These are phyloP conservation scores for Daboia siamensis DNA, from an alignment of 2,113 vertebrate genomes.

Conservation along the genomic window DNA sequence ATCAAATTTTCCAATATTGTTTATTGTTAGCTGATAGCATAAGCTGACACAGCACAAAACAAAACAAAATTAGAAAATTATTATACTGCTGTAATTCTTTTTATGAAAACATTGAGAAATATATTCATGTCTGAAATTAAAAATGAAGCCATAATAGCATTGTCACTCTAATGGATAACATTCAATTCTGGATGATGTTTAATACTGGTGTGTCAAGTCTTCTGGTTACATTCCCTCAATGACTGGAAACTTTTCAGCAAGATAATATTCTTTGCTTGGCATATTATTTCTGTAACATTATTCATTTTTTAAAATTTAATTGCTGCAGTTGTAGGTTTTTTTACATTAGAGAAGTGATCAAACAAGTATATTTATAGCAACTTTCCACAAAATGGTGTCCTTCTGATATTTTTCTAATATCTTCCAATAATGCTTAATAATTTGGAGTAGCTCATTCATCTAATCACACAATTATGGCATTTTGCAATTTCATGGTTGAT, in stretches of 20 bases:
- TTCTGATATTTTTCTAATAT: background rate
- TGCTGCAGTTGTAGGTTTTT: background rate
- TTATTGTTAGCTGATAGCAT: slow-evolving; percentile 42
- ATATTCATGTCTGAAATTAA: slow-evolving; percentile 53
- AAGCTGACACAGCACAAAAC: slow-evolving; percentile 49
- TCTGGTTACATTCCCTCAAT: background rate
- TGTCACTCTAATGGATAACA: slow-evolving; percentile 50
- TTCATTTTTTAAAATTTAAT: fast-evolving
- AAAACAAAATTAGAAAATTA: slow-evolving; percentile 40
- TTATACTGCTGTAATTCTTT: slow-evolving; percentile 44
- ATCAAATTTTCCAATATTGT: slow-evolving; percentile 27
- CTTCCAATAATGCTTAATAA: background rate
- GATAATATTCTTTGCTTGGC: slow-evolving; percentile 19
- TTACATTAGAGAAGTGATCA: slow-evolving; percentile 10
- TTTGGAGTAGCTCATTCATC: background rate
- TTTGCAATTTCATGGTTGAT: background rate
- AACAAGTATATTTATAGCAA: background rate
- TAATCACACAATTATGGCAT: background rate
- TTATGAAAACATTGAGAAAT: slow-evolving; percentile 55
- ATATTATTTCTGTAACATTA: slow-evolving; percentile 34
- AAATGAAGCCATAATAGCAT: slow-evolving; percentile 50
- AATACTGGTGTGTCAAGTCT: slow-evolving; percentile 33
- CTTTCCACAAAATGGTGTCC: fast-evolving
- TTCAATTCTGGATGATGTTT: slow-evolving; percentile 22
- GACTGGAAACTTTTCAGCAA: slow-evolving; percentile 35